A percentile compares a stretch with the other conserved stretches of the same genome.
These are phyloP conservation scores for Tanypteryx hageni DNA, from an alignment of 2,888 invertebrate species.

Conservation along the genomic window DNA sequence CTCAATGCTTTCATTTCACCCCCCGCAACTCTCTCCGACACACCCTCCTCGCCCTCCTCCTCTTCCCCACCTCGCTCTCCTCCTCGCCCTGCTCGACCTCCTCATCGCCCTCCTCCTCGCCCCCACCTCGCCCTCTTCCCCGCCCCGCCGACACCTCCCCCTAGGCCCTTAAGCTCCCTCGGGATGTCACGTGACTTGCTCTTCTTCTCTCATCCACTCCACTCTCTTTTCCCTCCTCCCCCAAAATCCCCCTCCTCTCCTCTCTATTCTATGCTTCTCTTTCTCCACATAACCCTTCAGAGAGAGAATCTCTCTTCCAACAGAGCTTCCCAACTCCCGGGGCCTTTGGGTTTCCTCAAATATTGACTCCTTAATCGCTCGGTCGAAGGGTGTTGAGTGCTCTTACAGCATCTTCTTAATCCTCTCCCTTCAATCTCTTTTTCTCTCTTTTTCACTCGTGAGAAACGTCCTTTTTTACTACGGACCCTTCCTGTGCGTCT, in stretches of 20 bases:
- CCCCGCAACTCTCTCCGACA: too few species aligned
- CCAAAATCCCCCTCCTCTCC: too few species aligned
- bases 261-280: too few species aligned
- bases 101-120: too few species aligned
- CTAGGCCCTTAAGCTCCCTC: not conserved
- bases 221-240: too few species aligned
- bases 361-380: conserved; percentile 56
- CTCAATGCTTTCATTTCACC: too few species aligned
- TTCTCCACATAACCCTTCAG: not conserved
- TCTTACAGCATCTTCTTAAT: not conserved
- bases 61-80: too few species aligned
- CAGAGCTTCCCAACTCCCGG: not conserved
- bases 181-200: conserved; percentile 16
- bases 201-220: not conserved
- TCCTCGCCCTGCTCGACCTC: too few species aligned
- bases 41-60: too few species aligned
- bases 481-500: not conserved
- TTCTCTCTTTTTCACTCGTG: not conserved
- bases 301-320: not conserved
- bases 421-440: not conserved
- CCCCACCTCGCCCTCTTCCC: too few species aligned
- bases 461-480: not conserved
- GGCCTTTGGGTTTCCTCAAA: conserved; percentile 45
- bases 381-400: conserved; percentile 49
- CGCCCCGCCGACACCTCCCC: not conserved